Evolutionary conservation across 2,888 invertebrate genomes (phyloP).

Genomic region (Dryadula phaetusa): DNA sequence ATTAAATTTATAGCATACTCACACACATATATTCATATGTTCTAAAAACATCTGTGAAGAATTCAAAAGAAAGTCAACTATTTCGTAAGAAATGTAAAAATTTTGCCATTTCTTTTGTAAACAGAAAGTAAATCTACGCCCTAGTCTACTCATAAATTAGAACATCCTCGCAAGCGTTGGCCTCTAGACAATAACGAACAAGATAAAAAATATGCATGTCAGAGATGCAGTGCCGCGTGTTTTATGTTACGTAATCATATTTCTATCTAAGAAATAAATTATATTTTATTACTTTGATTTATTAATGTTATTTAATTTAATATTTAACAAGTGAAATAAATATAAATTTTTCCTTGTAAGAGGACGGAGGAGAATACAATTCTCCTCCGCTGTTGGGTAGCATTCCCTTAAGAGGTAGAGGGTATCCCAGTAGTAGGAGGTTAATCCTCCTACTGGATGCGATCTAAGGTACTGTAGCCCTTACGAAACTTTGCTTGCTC

Average conservation of each 20-base stretch:
- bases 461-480: no score
- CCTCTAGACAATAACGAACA: slow-evolving; percentile 25
- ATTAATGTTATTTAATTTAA: no score
- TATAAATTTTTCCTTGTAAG: no score
- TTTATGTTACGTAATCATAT: slow-evolving; percentile 8
- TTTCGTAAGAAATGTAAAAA: neutral
- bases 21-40: no score
- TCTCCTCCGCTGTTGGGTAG: no score
- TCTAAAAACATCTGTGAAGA: neutral
- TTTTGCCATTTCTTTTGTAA: slow-evolving; percentile 1
- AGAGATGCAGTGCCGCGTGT: slow-evolving; percentile 9
- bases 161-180: slow-evolving; percentile 17
- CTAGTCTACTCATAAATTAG: slow-evolving; percentile 24
- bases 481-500: no score
- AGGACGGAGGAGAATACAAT: no score
- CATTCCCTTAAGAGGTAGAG: no score
- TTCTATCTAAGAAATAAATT: neutral
- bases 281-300: neutral
- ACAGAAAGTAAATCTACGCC: slow-evolving; percentile 17
- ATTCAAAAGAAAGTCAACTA: neutral
- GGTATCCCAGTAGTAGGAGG: no score
- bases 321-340: no score
- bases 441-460: no score
- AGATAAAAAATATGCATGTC: slow-evolving; percentile 26
- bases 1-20: neutral